These are phyloP conservation scores for Bradypodion pumilum DNA, from an alignment of 2,797 vertebrate species.

Conservation along the genomic window DNA sequence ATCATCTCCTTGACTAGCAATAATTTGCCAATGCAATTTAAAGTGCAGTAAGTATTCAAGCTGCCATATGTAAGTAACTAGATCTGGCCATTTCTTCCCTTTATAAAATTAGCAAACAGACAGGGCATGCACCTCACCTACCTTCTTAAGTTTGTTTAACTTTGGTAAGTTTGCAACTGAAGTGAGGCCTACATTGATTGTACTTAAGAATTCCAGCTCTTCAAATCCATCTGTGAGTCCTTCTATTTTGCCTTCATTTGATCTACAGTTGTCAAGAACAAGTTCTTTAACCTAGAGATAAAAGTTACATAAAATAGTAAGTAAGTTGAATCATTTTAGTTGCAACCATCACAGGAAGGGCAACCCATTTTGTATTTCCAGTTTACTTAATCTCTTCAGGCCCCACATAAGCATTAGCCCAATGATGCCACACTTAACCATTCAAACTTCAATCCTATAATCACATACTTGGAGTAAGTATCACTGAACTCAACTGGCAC, in stretches of 20 bases:
- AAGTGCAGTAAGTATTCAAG: too few species aligned
- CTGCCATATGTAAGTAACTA: neutral
- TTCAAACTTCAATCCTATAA: neutral
- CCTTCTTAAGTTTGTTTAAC: slow-evolving; percentile 99
- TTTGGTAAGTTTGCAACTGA: slow-evolving; percentile 96
- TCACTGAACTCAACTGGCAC: neutral
- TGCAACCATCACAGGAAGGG: neutral
- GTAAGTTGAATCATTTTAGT: neutral
- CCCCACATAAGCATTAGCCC: neutral
- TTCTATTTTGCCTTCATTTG: slow-evolving; percentile 95
- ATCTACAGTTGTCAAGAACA: slow-evolving; percentile 96
- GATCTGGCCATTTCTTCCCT: neutral
- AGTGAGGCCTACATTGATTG: slow-evolving; percentile 95
- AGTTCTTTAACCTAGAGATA: slow-evolving; percentile 92
- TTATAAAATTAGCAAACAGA: neutral
- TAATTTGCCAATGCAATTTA: too few species aligned
- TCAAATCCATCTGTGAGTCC: slow-evolving; percentile 97
- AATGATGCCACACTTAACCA: neutral
- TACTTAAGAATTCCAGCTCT: slow-evolving; percentile 98
- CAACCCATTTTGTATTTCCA: neutral
- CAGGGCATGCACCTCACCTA: slow-evolving; percentile 38
- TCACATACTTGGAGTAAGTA: neutral
- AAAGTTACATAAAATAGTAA: neutral
- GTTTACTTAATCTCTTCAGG: neutral
- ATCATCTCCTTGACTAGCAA: too few species aligned